Conservation (phyloP, 2,797 vertebrate genomes). For the Gallirallus australis region DNA sequence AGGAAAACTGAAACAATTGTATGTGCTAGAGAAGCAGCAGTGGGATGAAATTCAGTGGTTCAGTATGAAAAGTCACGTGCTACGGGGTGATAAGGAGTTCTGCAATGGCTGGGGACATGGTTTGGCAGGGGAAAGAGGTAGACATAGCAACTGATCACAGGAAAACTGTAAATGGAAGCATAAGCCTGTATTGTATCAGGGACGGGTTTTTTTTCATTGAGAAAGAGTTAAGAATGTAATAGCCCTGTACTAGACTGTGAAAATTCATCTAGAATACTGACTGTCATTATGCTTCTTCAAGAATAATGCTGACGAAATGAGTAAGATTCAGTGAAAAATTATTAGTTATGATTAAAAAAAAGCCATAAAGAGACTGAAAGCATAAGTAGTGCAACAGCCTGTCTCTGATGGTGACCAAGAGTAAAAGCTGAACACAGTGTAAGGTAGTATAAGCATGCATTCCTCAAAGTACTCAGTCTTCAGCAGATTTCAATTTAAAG, state of each 20-base stretch:
- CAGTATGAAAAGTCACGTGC: not conserved
- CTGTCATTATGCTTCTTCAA: not conserved
- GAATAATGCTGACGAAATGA: not conserved
- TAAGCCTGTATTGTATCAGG: not conserved
- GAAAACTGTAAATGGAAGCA: not conserved
- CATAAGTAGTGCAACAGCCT: not conserved
- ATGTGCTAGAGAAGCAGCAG: not conserved
- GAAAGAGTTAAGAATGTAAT: not conserved
- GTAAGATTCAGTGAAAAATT: not conserved
- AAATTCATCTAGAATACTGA: not conserved
- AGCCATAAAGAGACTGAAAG: not conserved
- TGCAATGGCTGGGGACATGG: not conserved
- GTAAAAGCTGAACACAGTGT: not conserved
- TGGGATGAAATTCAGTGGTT: not conserved
- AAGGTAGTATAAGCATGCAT: not conserved
- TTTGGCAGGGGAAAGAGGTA: not conserved
- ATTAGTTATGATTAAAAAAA: not conserved
- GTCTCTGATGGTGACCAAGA: not conserved
- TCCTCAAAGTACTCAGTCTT: not conserved
- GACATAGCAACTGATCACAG: not conserved
- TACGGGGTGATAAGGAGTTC: not conserved
- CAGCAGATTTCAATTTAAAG: not conserved
- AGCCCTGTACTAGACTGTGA: not conserved
- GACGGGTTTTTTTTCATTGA: not conserved
- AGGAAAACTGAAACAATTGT: accelerated